Conservation (phyloP, 2,888 invertebrate species). For the Diloba caeruleocephala region DNA sequence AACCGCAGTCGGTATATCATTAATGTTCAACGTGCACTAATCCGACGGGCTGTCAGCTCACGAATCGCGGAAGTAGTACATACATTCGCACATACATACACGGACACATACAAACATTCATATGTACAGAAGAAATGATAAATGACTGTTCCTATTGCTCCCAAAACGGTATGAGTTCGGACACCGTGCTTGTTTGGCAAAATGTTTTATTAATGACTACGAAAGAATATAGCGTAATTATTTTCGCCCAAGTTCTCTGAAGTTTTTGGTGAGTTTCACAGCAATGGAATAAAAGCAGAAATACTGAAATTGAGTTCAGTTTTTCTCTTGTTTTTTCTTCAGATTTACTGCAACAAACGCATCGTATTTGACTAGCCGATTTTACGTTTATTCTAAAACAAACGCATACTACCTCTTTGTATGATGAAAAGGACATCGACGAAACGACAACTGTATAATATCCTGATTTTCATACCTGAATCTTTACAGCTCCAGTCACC, state of each 20-base stretch:
- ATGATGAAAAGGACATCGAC: background rate
- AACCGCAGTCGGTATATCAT: constrained; percentile 41
- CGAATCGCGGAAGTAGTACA: constrained; percentile 63
- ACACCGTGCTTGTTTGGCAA: constrained; percentile 71
- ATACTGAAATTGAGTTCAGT: too few species aligned
- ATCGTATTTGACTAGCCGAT: too few species aligned
- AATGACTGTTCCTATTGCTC: constrained; percentile 63
- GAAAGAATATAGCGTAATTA: constrained; percentile 69
- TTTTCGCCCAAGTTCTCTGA: constrained; percentile 36
- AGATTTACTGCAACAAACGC: too few species aligned
- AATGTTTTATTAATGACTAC: constrained; percentile 81
- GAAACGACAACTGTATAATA: constrained; percentile 4
- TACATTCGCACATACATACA: constrained; percentile 15
- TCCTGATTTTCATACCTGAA: constrained; percentile 25
- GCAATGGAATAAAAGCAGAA: too few species aligned
- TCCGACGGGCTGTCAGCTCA: constrained; percentile 62
- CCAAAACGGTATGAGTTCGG: constrained; percentile 68
- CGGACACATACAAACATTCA: constrained; percentile 31
- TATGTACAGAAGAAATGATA: constrained; percentile 60
- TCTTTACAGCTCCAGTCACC: too few species aligned
- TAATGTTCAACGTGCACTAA: constrained; percentile 48
- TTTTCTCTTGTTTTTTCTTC: too few species aligned
- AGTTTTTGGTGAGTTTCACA: constrained; percentile 14
- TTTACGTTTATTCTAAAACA: too few species aligned
- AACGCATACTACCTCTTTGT: too few species aligned